A percentile compares a stretch with the other conserved stretches of the same genome.
phyloP scores from a whole-genome alignment of 2,888 invertebrate genomes.

The Autographa pulchrina region DNA sequence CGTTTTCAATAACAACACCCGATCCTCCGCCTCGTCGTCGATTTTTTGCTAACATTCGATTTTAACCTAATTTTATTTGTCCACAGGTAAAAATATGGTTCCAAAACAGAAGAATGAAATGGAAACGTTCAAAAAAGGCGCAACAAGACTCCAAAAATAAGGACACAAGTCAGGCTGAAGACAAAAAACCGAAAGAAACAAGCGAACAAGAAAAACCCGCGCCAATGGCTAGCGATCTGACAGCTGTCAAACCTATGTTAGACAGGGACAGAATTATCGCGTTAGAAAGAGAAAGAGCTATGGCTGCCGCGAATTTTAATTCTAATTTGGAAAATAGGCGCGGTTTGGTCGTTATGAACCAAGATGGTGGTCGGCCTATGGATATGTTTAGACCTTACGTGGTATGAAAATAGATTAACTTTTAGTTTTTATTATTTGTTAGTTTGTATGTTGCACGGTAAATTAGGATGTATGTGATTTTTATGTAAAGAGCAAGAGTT shows the following conservation, averaged over 20 bases:
- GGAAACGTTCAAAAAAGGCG: conserved; percentile 99
- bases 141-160: conserved; percentile 95
- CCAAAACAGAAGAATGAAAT: conserved; percentile 99
- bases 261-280: conserved; percentile 87
- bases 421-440: conserved; percentile 71
- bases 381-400: conserved; percentile 89
- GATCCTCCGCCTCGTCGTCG: no score
- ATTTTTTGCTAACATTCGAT: no score
- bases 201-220: conserved; percentile 76
- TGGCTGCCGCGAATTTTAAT: conserved; percentile 87
- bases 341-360: conserved; percentile 82
- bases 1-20: no score
- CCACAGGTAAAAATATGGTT: conserved; percentile 99
- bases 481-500: conserved; percentile 4
- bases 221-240: conserved; percentile 81
- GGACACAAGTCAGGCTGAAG: conserved; percentile 77
- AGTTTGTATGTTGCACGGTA: conserved; percentile 20
- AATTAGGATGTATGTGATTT: not conserved
- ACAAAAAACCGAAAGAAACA: conserved; percentile 80
- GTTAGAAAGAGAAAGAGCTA: conserved; percentile 83
- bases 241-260: conserved; percentile 86
- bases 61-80: conserved; percentile 37
- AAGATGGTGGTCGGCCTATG: conserved; percentile 83
- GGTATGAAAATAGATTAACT: conserved; percentile 81
- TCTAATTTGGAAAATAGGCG: conserved; percentile 87